Evolutionary conservation across 1,140 invertebrate genomes (phyloP).

Genomic region (Andrena cerasifolii): DNA sequence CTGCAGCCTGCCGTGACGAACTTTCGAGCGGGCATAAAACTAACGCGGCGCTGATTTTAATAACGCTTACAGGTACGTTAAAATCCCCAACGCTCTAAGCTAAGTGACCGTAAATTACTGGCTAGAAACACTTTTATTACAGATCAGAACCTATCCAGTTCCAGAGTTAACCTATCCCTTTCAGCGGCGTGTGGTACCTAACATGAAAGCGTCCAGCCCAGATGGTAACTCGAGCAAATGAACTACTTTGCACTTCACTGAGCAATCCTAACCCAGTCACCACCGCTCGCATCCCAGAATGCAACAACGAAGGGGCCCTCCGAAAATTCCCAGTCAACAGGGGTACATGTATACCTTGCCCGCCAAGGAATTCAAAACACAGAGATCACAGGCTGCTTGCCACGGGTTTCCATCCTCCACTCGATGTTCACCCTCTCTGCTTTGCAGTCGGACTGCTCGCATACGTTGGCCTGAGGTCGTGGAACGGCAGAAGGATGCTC

Average conservation of each 20-base stretch:
- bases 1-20: no score
- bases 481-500: constrained; percentile 15
- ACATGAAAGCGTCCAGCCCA: no score
- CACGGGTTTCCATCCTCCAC: background rate
- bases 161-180: no score
- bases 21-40: background rate
- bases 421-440: background rate
- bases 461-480: constrained; percentile 30
- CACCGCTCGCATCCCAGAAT: background rate
- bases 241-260: no score
- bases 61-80: no score
- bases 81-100: no score
- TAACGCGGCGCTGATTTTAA: background rate
- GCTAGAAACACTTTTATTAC: no score
- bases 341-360: background rate
- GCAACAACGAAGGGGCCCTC: background rate
- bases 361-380: background rate
- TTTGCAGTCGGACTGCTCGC: constrained; percentile 34
- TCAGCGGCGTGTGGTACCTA: no score
- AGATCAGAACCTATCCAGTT: no score
- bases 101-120: no score
- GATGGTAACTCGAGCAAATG: no score
- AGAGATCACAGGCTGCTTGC: background rate
- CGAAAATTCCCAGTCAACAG: background rate
- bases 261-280: no score